Conservation (phyloP, 2,888 invertebrate genomes). For the Monochamus alternatus region DNA sequence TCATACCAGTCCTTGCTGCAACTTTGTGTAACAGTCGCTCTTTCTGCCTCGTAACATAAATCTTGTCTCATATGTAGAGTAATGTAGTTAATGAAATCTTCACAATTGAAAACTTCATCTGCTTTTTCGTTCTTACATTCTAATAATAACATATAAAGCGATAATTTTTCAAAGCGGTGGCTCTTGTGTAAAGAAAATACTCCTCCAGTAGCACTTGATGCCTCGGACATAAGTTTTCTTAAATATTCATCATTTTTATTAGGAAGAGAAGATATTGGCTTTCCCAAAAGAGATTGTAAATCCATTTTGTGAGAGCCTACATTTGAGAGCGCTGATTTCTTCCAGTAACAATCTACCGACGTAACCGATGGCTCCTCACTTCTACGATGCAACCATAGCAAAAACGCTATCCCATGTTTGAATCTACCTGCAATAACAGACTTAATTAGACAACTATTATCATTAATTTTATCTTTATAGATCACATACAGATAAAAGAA, state of each 20-base stretch:
- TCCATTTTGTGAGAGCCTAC: no score
- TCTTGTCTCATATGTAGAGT: no score
- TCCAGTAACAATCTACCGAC: no score
- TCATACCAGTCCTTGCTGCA: not conserved
- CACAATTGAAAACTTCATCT: not conserved
- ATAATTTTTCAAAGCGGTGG: not conserved
- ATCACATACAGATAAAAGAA: not conserved
- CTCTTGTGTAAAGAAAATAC: not conserved
- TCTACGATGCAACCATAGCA: not conserved
- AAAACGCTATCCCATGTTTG: not conserved
- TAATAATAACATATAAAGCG: not conserved
- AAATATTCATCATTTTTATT: no score
- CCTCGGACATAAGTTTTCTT: no score
- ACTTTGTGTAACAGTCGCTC: no score
- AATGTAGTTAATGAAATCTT: not conserved
- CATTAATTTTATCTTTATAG: not conserved
- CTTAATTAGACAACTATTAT: not conserved
- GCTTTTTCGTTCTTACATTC: not conserved
- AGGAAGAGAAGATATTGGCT: not conserved
- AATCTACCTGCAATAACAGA: not conserved
- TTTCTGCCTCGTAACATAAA: no score
- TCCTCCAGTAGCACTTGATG: constrained; percentile 7
- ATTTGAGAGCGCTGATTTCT: no score
- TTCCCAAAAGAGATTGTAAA: no score
- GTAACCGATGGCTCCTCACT: not conserved